Evolutionary conservation across 2,888 invertebrate genomes (phyloP).

Genomic region (Cheilosia soror): DNA sequence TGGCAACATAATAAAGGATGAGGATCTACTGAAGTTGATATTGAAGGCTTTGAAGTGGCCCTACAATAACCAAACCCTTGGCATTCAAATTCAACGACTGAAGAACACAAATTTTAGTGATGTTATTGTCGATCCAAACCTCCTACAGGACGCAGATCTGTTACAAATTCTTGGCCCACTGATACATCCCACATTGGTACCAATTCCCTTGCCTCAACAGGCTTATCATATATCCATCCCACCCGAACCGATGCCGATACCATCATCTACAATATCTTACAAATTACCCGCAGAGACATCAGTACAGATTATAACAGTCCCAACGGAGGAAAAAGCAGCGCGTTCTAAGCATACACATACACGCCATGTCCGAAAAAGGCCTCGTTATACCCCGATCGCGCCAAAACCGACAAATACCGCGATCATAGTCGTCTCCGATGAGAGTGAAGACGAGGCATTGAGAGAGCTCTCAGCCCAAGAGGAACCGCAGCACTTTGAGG

Average conservation of each 20-base stretch:
- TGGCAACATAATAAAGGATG: slow-evolving; percentile 82
- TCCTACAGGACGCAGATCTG: slow-evolving; percentile 82
- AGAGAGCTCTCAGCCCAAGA: slow-evolving; percentile 24
- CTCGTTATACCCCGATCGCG: slow-evolving; percentile 55
- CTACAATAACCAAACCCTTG: slow-evolving; percentile 79
- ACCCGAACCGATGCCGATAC: slow-evolving; percentile 23
- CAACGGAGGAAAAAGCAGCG: slow-evolving; percentile 78
- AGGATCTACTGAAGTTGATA: slow-evolving; percentile 82
- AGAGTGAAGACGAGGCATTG: slow-evolving; percentile 73
- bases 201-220: slow-evolving; percentile 34
- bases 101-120: slow-evolving; percentile 81
- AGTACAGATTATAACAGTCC: slow-evolving; percentile 82
- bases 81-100: slow-evolving; percentile 80
- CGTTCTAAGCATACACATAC: slow-evolving; percentile 50
- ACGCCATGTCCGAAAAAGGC: slow-evolving; percentile 38
- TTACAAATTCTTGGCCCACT: slow-evolving; percentile 82
- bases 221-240: slow-evolving; percentile 58
- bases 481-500: slow-evolving; percentile 74
- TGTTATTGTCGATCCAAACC: slow-evolving; percentile 82
- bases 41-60: slow-evolving; percentile 83
- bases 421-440: slow-evolving; percentile 78
- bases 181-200: slow-evolving; percentile 76
- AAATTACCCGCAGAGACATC: slow-evolving; percentile 83
- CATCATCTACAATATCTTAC: slow-evolving; percentile 80
- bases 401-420: slow-evolving; percentile 45